Percentiles rank a stretch among this genome's conserved stretches.
Conservation (phyloP, 2,888 invertebrate species). For the Agrochola macilenta region DNA sequence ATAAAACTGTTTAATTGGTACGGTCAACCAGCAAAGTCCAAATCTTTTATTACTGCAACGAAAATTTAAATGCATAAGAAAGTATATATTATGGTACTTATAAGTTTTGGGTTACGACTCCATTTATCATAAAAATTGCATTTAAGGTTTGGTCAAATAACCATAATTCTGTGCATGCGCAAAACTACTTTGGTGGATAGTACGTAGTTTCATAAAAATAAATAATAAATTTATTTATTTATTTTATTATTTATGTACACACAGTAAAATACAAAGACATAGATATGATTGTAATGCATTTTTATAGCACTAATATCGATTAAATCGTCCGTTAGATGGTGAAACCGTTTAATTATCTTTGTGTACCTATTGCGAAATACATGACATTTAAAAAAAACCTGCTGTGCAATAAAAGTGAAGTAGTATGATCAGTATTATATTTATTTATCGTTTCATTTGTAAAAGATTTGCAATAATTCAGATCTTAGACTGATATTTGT, state of each 20-base stretch:
- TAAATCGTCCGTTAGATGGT: constrained; percentile 14
- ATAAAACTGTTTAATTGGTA: not conserved
- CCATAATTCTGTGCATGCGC: not conserved
- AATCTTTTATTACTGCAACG: not conserved
- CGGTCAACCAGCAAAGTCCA: not conserved
- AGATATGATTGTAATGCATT: not conserved
- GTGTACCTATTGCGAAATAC: constrained; percentile 20
- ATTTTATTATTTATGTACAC: too few relatives aligned
- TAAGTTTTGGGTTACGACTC: too few relatives aligned
- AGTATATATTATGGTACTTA: too few relatives aligned
- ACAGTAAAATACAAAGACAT: too few relatives aligned
- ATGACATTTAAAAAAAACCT: constrained; percentile 39
- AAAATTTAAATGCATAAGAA: too few relatives aligned
- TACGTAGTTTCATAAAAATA: not conserved
- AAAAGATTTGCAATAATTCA: constrained; percentile 20
- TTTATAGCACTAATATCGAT: not conserved
- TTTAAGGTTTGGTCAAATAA: not conserved
- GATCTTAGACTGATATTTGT: constrained; percentile 16
- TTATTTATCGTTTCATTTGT: constrained; percentile 13
- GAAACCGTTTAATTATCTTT: constrained; percentile 27
- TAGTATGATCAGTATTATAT: not conserved
- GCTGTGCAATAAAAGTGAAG: constrained; percentile 19
- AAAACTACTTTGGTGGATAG: not conserved
- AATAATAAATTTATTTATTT: too few relatives aligned
- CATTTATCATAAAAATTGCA: too few relatives aligned